phyloP scores from a whole-genome alignment of 1,140 invertebrate species.

The Drosophila arawakana region DNA sequence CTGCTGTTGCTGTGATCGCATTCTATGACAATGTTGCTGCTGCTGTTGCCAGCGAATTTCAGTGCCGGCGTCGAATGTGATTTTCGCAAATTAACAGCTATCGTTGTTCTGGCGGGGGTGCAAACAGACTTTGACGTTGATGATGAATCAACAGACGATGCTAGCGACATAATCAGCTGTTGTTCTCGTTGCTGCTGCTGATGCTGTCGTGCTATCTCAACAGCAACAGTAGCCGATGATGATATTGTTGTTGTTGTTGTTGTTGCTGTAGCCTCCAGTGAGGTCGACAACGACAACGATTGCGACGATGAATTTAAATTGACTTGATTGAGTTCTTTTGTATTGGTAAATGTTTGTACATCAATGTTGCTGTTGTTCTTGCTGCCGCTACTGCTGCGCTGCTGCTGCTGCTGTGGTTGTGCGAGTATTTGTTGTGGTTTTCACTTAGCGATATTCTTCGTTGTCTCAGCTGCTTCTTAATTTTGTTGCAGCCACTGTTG shows the following conservation, averaged over 20 bases:
- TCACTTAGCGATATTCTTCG: conserved; percentile 70
- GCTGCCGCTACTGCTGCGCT: background rate
- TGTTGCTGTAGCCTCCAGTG: conserved; percentile 50
- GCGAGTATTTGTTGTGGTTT: conserved; percentile 63
- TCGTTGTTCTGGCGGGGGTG: conserved; percentile 14
- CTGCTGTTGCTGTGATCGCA: conserved; percentile 30
- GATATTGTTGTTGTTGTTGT: conserved; percentile 13
- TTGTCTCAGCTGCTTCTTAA: conserved; percentile 59
- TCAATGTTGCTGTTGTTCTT: conserved; percentile 46
- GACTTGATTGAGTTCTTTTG: conserved; percentile 80
- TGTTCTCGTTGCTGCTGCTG: conserved; percentile 27
- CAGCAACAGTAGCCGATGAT: conserved; percentile 27
- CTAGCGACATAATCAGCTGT: conserved; percentile 44
- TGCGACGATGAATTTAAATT: conserved; percentile 77
- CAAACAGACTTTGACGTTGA: conserved; percentile 26
- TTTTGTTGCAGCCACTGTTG: conserved; percentile 56
- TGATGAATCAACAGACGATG: conserved; percentile 29
- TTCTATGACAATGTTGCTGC: conserved; percentile 25
- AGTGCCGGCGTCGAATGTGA: conserved; percentile 70
- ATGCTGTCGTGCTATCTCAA: conserved; percentile 47
- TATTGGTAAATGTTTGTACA: conserved; percentile 81
- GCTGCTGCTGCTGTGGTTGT: conserved; percentile 32
- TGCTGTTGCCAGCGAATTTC: conserved; percentile 39
- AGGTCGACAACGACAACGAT: conserved; percentile 50
- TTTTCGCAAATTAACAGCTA: conserved; percentile 59